phyloP scores from a whole-genome alignment of 2,797 vertebrate genomes.

The Smutsia temminckii region DNA sequence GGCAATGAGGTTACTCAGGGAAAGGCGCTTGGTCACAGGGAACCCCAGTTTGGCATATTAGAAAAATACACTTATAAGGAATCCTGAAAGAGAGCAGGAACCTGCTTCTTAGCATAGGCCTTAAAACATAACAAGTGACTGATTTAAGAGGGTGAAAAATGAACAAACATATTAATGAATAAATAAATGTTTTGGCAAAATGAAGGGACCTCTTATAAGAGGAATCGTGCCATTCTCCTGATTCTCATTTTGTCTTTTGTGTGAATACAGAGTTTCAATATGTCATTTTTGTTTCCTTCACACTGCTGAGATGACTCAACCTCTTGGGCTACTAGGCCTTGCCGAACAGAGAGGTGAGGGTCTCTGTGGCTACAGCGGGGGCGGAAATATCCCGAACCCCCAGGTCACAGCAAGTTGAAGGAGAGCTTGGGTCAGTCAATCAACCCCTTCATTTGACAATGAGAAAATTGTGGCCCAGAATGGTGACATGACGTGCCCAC shows the following conservation, averaged over 20 bases:
- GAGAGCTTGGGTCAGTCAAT: background rate
- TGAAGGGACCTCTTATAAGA: background rate
- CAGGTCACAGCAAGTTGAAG: background rate
- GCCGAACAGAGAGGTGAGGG: background rate
- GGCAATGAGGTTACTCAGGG: background rate
- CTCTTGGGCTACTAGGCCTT: background rate
- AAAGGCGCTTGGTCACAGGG: background rate
- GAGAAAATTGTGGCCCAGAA: background rate
- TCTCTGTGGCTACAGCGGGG: background rate
- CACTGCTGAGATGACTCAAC: background rate
- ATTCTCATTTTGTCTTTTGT: background rate
- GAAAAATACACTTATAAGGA: background rate
- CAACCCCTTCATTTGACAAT: background rate
- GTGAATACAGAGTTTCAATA: background rate
- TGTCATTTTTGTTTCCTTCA: background rate
- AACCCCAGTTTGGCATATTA: background rate
- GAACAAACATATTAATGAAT: background rate
- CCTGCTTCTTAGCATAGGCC: background rate
- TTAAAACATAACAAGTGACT: background rate
- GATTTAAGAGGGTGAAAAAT: conserved; percentile 44
- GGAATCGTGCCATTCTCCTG: background rate
- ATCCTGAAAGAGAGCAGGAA: background rate
- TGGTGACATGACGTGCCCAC: background rate
- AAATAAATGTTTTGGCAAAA: conserved; percentile 30
- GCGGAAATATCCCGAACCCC: background rate